phyloP scores from a whole-genome alignment of 2,888 invertebrate species.

The Scaptomyza flava region DNA sequence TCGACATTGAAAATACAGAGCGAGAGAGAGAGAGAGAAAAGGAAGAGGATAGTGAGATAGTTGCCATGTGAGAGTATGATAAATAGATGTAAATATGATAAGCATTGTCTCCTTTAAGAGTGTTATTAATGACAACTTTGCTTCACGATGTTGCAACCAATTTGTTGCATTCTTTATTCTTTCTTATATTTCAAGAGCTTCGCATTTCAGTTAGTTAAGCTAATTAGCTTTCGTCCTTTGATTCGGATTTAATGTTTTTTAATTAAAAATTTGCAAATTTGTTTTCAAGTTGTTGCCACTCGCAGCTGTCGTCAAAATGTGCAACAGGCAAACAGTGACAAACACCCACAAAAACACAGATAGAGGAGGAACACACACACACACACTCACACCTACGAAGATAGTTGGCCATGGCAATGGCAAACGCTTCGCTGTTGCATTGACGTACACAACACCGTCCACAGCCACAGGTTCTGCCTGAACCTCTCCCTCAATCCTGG shows the following conservation, averaged over 20 bases:
- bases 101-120: conserved; percentile 33
- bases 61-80: background rate
- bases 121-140: conserved; percentile 35
- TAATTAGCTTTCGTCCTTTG: conserved; percentile 52
- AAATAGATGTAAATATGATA: conserved; percentile 9
- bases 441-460: conserved; percentile 53
- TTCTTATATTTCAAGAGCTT: background rate
- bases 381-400: conserved; percentile 7
- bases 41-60: background rate
- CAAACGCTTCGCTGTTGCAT: conserved; percentile 30
- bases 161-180: conserved; percentile 20
- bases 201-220: conserved; percentile 10
- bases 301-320: conserved; percentile 18
- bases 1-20: conserved; percentile 38
- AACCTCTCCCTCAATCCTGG: background rate
- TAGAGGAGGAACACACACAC: background rate
- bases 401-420: conserved; percentile 49
- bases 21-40: background rate
- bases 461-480: conserved; percentile 43
- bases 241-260: conserved; percentile 16
- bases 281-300: conserved; percentile 1
- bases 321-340: conserved; percentile 46
- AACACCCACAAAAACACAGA: conserved; percentile 3
- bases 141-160: conserved; percentile 7
- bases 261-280: conserved; percentile 36